Evolutionary conservation across 2,888 invertebrate genomes (phyloP).

Genomic region (Toxonevra muliebris): DNA sequence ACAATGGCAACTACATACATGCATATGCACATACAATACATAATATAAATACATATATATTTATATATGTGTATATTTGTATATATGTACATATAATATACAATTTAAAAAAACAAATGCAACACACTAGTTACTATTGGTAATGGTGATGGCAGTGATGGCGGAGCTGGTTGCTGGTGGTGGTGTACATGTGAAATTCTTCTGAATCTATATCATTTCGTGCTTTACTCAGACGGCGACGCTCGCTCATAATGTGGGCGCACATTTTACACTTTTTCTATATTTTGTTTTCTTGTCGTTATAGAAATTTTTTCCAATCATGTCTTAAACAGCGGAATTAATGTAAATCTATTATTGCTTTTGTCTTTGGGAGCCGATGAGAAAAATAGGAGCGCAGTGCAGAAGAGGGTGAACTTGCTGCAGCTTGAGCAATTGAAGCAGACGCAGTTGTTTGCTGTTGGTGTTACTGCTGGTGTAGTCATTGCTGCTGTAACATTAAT

Average conservation of each 20-base stretch:
- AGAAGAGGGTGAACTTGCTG: too few relatives aligned
- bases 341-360: too few relatives aligned
- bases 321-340: background rate
- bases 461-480: background rate
- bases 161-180: background rate
- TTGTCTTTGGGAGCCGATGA: too few relatives aligned
- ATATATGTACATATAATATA: background rate
- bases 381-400: too few relatives aligned
- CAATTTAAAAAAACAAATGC: too few relatives aligned
- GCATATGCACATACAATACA: conserved; percentile 12
- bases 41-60: background rate
- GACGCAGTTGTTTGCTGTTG: background rate
- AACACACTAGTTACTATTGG: background rate
- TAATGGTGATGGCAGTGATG: too few relatives aligned
- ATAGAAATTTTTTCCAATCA: background rate
- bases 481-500: background rate
- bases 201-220: background rate
- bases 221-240: background rate
- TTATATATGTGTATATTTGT: background rate
- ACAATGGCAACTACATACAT: conserved; percentile 9
- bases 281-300: background rate
- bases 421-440: background rate
- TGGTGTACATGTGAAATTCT: background rate
- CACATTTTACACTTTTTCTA: background rate
- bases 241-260: background rate